Evolutionary conservation across 1,140 invertebrate genomes (phyloP).

Genomic region (Drosophila funebris): DNA sequence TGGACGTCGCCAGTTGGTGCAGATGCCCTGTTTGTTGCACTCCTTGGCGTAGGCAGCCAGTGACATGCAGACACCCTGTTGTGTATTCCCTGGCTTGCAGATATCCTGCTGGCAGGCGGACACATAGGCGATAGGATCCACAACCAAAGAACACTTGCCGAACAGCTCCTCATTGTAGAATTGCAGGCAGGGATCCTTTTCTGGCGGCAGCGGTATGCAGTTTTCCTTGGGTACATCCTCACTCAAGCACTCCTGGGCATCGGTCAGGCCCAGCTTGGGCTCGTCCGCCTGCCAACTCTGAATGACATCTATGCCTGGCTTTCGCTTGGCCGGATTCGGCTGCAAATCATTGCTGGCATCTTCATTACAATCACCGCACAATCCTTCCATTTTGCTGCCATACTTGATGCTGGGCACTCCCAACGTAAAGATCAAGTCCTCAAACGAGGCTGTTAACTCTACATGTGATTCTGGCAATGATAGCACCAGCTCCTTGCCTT

Average conservation of each 20-base stretch:
- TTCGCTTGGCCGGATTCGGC: conserved; percentile 83
- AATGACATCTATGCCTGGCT: conserved; percentile 84
- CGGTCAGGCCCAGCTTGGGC: conserved; percentile 72
- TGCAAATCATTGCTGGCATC: conserved; percentile 87
- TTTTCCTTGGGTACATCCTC: conserved; percentile 81
- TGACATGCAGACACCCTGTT: conserved; percentile 86
- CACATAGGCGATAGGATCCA: conserved; percentile 88
- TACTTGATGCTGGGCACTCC: conserved; percentile 89
- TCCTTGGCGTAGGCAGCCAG: conserved; percentile 90
- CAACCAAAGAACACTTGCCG: conserved; percentile 89
- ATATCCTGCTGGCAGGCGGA: conserved; percentile 88
- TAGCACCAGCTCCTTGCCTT: conserved; percentile 84
- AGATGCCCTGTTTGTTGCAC: conserved; percentile 88
- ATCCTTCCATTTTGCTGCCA: conserved; percentile 89
- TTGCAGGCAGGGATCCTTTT: conserved; percentile 87
- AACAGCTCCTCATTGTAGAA: conserved; percentile 87
- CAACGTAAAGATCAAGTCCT: conserved; percentile 86
- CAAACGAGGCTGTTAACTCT: conserved; percentile 84
- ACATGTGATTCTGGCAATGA: conserved; percentile 84
- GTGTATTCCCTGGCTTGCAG: conserved; percentile 85
- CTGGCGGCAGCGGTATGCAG: conserved; percentile 85
- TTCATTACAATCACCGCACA: conserved; percentile 91
- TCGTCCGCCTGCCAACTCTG: conserved; percentile 86
- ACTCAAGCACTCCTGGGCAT: conserved; percentile 71
- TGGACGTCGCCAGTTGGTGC: conserved; percentile 88